Base-by-base conservation (phyloP, 1,140 invertebrate species). In the Drosophila eugracilis region DNA sequence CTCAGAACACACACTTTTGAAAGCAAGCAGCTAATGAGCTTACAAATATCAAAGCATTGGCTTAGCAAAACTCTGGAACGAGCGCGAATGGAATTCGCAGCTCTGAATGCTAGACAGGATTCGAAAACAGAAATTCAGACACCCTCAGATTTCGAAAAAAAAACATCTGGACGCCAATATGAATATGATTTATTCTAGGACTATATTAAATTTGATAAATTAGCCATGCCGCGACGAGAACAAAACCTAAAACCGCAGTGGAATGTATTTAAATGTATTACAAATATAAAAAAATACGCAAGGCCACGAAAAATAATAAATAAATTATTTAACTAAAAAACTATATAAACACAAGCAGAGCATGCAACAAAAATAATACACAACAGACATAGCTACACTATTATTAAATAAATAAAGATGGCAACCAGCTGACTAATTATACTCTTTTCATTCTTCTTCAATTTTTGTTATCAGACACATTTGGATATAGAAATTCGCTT, bases 361-460 rank as follows among this genome's bases (percentile, higher is more conserved):
- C 58, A 67, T 59, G 75, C 44, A 65, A 79, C 58, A 81, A 53
- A 44, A 85, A 73, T 75, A 79, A 72, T 76, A 85, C 81, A 86
- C 72, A 85, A 85, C 76, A 86, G 72, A 84, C 80, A 80, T 86
- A 85, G 77, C 77, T 59, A 88, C 80, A 88, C 83, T 88, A 85
- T 78, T 77, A 86, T 66, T 76, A 74, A 86, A 74, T 79, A 85
- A 85, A 83, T 83, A 84, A 80, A 85, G 52, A 81, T 63, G 39
- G 49, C 57, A 75, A 76, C 62, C 59, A 84, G 75, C 75, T 81
- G 55, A 77, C 53, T 59, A 62, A 32, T 28, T 50, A 5, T 21
- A 26, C 5, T 22, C n/a, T 48, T 50, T 30, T 70, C 17, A 15
- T 32, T 22, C n/a, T n/a, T n/a, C n/a, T n/a, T 28, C 26, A 28